Evolutionary conservation across 2,888 invertebrate genomes (phyloP), one percentile per base, ranked within the genome.

Genomic region (Chaitophorus viminalis): DNA sequence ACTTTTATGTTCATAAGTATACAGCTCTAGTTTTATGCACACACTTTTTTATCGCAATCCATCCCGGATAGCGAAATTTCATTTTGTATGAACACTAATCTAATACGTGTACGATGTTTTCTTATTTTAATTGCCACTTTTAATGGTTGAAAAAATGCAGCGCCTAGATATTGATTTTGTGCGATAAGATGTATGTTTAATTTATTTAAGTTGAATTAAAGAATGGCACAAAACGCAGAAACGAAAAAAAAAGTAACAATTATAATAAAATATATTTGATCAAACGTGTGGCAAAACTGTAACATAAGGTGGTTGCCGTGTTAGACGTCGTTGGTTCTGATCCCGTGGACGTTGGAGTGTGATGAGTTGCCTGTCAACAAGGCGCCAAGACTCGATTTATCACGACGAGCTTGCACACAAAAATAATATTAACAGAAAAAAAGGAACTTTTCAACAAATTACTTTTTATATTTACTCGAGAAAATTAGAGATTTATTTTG

Each of bases 301-400:
- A 9, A 46, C 25, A 46, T 39, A 81, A 46, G n/a, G 11, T 29
- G n/a, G 11, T 29, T 11, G 18, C 9, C 65, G 9, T 68, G 68
- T 46, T 60, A 77, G 21, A 21, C n/a, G 0, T 3, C 3, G 14
- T 46, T 18, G 52, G 33, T n/a, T 11, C 74, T 18, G 29, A 76
- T 39, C 14, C 14, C 21, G 65, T 60, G 31, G 39, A 25, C 72
- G 31, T 18, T 9, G 29, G 0, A 14, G 86, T 87, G 33, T 39
- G 17, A 79, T 74, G 74, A 74, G 74, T 87, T 87, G 86, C 79
- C 60, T 25, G n/a, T 25, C n/a, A 33, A 72, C 46, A 78, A 81
- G 86, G 86, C 86, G 79, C 39, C n/a, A 1, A 46, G 33, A 77
- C 29, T 31, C 9, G 0, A 52, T 82, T 74, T 74, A 74, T 17